These are phyloP conservation scores for Lasioglossum figueresi DNA, from an alignment of 2,888 invertebrate genomes.

Conservation along the genomic window DNA sequence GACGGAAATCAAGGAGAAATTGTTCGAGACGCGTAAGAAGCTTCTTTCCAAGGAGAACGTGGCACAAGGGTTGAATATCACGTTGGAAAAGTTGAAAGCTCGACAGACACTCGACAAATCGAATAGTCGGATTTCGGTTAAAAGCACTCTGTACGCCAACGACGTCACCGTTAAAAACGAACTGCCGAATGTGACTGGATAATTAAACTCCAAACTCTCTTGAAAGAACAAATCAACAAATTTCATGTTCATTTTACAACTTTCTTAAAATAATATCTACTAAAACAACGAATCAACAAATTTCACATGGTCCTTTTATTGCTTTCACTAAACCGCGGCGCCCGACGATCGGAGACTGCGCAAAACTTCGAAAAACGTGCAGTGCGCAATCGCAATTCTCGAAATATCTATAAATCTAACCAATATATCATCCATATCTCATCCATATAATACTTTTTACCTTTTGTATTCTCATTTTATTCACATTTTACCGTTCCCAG, in stretches of 20 bases:
- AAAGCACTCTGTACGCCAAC: constrained; percentile 26
- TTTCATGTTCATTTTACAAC: neutral
- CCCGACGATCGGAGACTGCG: constrained; percentile 8
- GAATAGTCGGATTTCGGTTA: neutral
- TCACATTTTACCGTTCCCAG: neutral
- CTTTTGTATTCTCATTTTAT: no score
- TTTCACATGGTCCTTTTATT: neutral
- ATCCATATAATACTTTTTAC: neutral
- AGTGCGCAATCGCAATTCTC: constrained; percentile 24
- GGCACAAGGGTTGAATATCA: neutral
- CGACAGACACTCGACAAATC: constrained; percentile 1
- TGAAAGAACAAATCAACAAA: neutral
- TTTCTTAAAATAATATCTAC: neutral
- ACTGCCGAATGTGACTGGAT: constrained; percentile 47
- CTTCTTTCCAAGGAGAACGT: neutral
- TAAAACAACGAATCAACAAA: neutral
- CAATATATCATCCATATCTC: neutral
- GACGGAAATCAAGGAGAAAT: constrained; percentile 9
- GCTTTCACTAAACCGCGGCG: neutral
- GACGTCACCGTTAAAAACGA: neutral
- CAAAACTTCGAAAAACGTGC: constrained; percentile 5
- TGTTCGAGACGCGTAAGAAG: neutral
- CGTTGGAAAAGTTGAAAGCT: constrained; percentile 14
- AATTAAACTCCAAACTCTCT: constrained; percentile 6
- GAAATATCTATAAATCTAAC: constrained; percentile 12